phyloP scores from a whole-genome alignment of 2,797 vertebrate species.

The Odontamblyopus lacepedii region DNA sequence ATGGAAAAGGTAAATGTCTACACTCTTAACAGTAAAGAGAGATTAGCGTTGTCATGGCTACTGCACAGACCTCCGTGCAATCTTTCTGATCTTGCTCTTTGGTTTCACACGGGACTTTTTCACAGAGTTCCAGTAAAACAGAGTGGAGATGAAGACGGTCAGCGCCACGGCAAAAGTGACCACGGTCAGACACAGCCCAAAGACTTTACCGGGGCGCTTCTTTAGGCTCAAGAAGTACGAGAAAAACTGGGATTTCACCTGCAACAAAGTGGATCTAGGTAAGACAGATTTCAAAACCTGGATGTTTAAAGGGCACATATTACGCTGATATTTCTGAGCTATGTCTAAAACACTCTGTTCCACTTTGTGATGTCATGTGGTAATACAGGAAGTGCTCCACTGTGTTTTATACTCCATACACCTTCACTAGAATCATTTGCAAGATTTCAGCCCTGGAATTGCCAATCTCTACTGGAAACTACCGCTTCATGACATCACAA shows the following conservation, averaged over 20 bases:
- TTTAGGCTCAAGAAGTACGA: conserved; percentile 90
- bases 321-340: neutral
- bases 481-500: no score
- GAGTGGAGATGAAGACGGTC: conserved; percentile 88
- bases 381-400: no score
- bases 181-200: conserved; percentile 86
- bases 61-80: conserved; percentile 79
- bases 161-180: conserved; percentile 83
- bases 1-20: conserved; percentile 43
- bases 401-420: no score
- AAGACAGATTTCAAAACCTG: conserved; percentile 27
- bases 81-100: conserved; percentile 92
- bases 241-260: conserved; percentile 91
- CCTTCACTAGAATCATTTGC: no score
- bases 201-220: conserved; percentile 86
- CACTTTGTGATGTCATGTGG: no score
- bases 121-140: conserved; percentile 89
- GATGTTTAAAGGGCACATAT: no score
- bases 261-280: conserved; percentile 71
- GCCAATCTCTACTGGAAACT: no score
- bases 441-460: no score
- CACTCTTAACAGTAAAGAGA: conserved; percentile 30
- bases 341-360: no score
- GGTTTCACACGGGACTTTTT: conserved; percentile 88
- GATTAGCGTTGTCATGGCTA: conserved; percentile 54